These are phyloP conservation scores for Tiliacea citrago DNA, from an alignment of 2,888 invertebrate genomes.

Conservation along the genomic window DNA sequence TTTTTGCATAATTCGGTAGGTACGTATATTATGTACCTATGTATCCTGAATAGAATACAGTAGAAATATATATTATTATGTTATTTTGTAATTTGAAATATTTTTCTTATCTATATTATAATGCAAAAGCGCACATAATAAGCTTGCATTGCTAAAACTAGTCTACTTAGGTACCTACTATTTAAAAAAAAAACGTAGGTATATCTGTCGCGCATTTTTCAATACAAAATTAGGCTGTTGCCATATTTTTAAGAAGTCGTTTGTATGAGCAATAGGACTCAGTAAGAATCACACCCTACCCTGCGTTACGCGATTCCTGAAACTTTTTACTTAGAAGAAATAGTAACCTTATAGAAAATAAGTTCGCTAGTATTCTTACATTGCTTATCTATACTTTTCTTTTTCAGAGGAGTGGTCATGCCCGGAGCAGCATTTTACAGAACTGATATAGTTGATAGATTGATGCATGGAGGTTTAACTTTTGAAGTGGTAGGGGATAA, in stretches of 20 bases:
- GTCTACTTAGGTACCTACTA: not conserved
- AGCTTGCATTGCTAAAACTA: not conserved
- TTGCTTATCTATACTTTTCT: not conserved
- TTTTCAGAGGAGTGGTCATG: slow-evolving; percentile 74
- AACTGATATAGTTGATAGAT: slow-evolving; percentile 70
- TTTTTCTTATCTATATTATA: not conserved
- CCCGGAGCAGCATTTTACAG: slow-evolving; percentile 74
- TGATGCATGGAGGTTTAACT: slow-evolving; percentile 63
- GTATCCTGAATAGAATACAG: too few species aligned
- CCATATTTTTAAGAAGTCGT: not conserved
- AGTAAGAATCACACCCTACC: not conserved
- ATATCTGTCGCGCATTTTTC: not conserved
- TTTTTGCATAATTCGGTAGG: not conserved
- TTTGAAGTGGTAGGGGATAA: slow-evolving; percentile 61
- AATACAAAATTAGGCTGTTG: not conserved
- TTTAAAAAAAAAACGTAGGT: too few species aligned
- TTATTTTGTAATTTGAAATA: not conserved
- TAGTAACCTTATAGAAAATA: not conserved
- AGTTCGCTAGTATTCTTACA: not conserved
- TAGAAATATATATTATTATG: not conserved
- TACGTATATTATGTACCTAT: not conserved
- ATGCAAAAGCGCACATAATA: not conserved
- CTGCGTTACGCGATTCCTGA: not conserved
- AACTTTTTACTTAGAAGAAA: not conserved
- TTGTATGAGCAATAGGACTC: not conserved